Conservation (phyloP, 2,888 invertebrate genomes). For the Erpobdella octoculata region DNA sequence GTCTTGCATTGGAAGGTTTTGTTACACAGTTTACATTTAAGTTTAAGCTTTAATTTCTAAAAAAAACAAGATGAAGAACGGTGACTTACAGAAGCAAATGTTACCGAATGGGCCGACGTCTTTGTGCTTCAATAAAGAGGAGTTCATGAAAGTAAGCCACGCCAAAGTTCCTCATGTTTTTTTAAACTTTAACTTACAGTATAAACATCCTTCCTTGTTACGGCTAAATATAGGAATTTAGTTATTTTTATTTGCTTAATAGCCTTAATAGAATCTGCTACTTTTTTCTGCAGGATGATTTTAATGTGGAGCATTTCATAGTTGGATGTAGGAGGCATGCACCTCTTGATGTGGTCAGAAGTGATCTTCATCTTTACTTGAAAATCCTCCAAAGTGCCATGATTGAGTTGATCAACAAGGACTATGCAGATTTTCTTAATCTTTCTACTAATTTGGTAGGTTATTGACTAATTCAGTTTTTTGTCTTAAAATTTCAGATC, state of each 20-base stretch:
- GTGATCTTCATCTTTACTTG: conserved; percentile 80
- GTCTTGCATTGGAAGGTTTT: not conserved
- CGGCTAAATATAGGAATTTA: not conserved
- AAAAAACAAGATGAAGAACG: not conserved
- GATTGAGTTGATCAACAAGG: conserved; percentile 93
- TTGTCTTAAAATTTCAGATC: too few species aligned
- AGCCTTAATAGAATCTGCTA: not conserved
- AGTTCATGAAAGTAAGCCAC: conserved; percentile 37
- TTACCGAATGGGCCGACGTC: conserved; percentile 36
- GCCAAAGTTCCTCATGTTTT: not conserved
- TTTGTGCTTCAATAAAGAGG: conserved; percentile 39
- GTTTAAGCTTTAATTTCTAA: too few species aligned
- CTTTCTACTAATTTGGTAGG: conserved; percentile 78
- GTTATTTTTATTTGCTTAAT: not conserved
- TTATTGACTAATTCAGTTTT: not conserved
- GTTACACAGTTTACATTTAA: not conserved
- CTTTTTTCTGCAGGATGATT: conserved; percentile 62
- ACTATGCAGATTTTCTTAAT: conserved; percentile 95
- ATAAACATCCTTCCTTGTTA: not conserved
- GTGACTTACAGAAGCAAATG: conserved; percentile 19
- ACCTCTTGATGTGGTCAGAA: conserved; percentile 74
- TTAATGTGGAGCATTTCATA: conserved; percentile 86
- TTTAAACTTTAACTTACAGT: not conserved
- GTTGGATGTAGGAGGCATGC: conserved; percentile 64
- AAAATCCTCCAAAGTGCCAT: conserved; percentile 83